phyloP scores from a whole-genome alignment of 2,888 invertebrate genomes.

The Hypomecis atomaria region DNA sequence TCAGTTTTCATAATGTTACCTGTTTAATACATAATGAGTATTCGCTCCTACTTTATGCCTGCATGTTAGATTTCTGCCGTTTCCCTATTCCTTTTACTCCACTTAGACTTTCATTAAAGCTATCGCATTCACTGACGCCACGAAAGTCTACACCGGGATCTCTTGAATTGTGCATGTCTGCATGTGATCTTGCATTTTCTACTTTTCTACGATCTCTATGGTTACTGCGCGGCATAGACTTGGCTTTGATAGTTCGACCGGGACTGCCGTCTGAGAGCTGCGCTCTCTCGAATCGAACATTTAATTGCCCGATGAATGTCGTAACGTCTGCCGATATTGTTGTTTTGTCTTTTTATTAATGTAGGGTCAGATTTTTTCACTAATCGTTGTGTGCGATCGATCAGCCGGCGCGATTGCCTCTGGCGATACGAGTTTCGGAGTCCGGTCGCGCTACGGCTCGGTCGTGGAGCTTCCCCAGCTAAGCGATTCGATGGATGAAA shows the following conservation, averaged over 20 bases:
- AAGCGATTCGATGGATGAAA: slow-evolving; percentile 82
- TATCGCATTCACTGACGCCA: slow-evolving; percentile 44
- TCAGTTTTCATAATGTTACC: slow-evolving; percentile 40
- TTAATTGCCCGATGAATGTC: slow-evolving; percentile 73
- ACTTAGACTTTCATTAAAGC: slow-evolving; percentile 62
- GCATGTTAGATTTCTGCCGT: slow-evolving; percentile 73
- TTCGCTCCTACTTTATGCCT: slow-evolving; percentile 82
- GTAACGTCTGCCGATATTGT: slow-evolving; percentile 73
- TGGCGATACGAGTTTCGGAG: slow-evolving; percentile 63
- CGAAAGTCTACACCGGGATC: slow-evolving; percentile 66
- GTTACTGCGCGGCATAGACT: slow-evolving; percentile 85
- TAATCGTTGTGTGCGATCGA: slow-evolving; percentile 58
- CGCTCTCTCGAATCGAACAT: slow-evolving; percentile 52
- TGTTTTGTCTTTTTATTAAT: slow-evolving; percentile 73
- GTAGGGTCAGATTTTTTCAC: slow-evolving; percentile 67
- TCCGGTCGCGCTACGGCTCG: slow-evolving; percentile 75
- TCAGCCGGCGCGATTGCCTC: slow-evolving; percentile 74
- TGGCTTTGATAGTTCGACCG: slow-evolving; percentile 80
- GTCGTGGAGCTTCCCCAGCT: slow-evolving; percentile 72
- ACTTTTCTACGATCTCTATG: slow-evolving; percentile 84
- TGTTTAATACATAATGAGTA: slow-evolving; percentile 49
- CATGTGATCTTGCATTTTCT: slow-evolving; percentile 80
- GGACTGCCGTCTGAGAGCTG: slow-evolving; percentile 74
- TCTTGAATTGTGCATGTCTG: slow-evolving; percentile 70
- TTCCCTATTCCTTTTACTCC: slow-evolving; percentile 62